Percentiles rank a stretch among this genome's conserved stretches.
Evolutionary conservation across 2,113 vertebrate genomes (phyloP).

Genomic region (Anolis sagrei): DNA sequence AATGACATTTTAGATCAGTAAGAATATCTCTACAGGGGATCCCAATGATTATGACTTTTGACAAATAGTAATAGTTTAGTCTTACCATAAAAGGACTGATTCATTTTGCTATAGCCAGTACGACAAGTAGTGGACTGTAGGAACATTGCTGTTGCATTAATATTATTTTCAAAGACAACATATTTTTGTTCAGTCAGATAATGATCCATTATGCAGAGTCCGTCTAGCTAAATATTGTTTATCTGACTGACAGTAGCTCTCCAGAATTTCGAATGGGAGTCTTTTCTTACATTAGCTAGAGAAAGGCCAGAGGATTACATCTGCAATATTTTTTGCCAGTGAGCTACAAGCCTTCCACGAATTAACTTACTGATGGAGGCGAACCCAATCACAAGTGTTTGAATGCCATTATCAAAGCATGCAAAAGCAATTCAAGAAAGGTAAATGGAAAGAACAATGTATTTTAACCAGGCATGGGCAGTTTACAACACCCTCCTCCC

Average conservation of each 20-base stretch:
- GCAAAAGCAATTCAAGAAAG: not conserved
- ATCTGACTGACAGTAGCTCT: not conserved
- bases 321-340: no score
- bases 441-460: not conserved
- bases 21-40: constrained; percentile 56
- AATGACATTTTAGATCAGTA: constrained; percentile 62
- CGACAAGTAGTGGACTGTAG: constrained; percentile 49
- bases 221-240: not conserved
- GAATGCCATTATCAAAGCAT: not conserved
- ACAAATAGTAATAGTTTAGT: constrained; percentile 64
- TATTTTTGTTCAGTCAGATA: not conserved
- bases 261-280: no score
- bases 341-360: not conserved
- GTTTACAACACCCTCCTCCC: not conserved
- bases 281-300: no score
- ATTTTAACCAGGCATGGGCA: not conserved
- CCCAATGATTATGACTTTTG: constrained; percentile 60
- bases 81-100: constrained; percentile 44
- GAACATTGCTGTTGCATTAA: constrained; percentile 30
- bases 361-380: not conserved
- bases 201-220: not conserved
- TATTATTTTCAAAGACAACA: constrained; percentile 24
- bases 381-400: constrained; percentile 29
- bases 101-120: constrained; percentile 14
- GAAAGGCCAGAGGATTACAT: no score